These are phyloP conservation scores for Cichladusa arquata DNA, from an alignment of 2,113 vertebrate species.

Conservation along the genomic window DNA sequence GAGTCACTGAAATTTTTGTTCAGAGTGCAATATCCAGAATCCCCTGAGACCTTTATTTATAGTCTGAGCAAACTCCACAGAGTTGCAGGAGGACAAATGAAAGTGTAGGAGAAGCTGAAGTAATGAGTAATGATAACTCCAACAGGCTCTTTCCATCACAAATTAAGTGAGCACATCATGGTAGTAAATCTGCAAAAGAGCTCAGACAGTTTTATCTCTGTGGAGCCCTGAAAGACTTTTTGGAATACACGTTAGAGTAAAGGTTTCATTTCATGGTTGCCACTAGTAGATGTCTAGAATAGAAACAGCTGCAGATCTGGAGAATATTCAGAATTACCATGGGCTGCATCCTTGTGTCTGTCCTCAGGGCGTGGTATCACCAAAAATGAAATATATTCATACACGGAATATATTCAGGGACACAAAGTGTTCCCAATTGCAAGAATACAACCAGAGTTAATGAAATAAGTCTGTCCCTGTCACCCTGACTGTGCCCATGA, in stretches of 20 bases:
- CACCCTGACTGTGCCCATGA: too few relatives aligned
- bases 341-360: neutral
- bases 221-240: neutral
- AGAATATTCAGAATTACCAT: neutral
- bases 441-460: too few relatives aligned
- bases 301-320: neutral
- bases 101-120: conserved; percentile 52
- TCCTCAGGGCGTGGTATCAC: neutral
- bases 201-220: conserved; percentile 2
- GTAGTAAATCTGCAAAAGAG: conserved; percentile 1
- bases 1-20: conserved; percentile 64
- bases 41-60: conserved; percentile 75
- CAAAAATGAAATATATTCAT: neutral
- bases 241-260: neutral
- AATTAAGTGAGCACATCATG: neutral
- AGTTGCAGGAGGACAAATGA: conserved; percentile 40
- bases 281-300: neutral
- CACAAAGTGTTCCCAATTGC: too few relatives aligned
- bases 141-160: conserved; percentile 39
- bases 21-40: conserved; percentile 56
- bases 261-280: neutral
- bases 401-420: too few relatives aligned
- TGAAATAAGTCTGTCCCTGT: too few relatives aligned
- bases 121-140: conserved; percentile 28
- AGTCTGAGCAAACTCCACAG: conserved; percentile 18